A percentile compares a stretch with the other conserved stretches of the same genome.
Conservation (phyloP, 2,113 vertebrate genomes). For the Notarius quadriscutis region DNA sequence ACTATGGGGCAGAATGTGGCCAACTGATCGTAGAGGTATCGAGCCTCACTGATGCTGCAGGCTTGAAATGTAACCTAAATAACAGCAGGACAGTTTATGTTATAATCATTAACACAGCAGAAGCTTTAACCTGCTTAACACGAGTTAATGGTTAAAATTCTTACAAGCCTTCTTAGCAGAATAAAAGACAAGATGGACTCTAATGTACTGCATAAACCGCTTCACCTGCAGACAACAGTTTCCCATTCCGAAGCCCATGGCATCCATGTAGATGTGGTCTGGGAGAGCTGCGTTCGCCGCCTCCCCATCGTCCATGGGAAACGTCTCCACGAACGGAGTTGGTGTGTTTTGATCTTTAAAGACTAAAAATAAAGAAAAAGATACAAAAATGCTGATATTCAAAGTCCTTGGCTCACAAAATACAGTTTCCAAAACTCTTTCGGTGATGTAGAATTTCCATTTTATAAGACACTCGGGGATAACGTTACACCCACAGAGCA, state of each 20-base stretch:
- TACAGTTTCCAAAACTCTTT: background rate
- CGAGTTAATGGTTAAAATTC: too few species aligned
- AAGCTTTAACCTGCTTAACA: background rate
- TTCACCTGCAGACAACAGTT: slow-evolving; percentile 97
- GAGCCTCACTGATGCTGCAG: slow-evolving; percentile 95
- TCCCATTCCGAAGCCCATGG: slow-evolving; percentile 98
- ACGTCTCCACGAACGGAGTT: slow-evolving; percentile 86
- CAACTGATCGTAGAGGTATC: slow-evolving; percentile 96
- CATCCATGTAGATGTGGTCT: slow-evolving; percentile 97
- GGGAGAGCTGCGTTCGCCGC: slow-evolving; percentile 80
- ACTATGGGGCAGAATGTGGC: slow-evolving; percentile 97
- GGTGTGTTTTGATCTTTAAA: slow-evolving; percentile 90
- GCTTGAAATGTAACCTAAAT: slow-evolving; percentile 96
- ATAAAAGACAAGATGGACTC: background rate
- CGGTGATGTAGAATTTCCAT: background rate
- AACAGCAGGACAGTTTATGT: slow-evolving; percentile 20
- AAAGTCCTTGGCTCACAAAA: background rate
- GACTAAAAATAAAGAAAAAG: slow-evolving; percentile 70
- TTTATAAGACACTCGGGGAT: background rate
- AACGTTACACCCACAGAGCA: background rate
- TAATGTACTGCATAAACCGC: background rate
- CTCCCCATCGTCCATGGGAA: slow-evolving; percentile 88
- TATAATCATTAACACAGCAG: background rate
- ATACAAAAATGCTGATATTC: background rate
- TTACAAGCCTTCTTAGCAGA: background rate